Evolutionary conservation across 2,113 vertebrate species (phyloP).

Genomic region (Heliornis fulica): DNA sequence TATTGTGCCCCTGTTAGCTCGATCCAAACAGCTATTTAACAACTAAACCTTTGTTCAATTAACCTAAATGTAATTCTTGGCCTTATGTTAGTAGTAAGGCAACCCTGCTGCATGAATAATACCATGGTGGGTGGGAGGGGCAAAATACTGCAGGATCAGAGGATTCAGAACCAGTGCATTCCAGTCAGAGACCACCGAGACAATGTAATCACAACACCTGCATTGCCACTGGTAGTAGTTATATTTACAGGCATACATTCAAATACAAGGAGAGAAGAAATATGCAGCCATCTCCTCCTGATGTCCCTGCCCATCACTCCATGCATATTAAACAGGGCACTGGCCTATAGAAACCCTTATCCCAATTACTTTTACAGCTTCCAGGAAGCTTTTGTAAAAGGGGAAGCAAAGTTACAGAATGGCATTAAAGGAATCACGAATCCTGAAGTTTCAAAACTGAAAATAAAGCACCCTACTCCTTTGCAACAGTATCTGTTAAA

Average conservation of each 20-base stretch:
- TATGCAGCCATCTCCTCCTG: background rate
- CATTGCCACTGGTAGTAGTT: no score
- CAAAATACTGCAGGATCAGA: background rate
- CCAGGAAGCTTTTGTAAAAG: background rate
- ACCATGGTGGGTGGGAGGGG: accelerated
- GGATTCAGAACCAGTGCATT: background rate
- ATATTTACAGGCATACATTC: background rate
- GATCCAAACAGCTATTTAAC: background rate
- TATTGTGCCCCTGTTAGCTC: background rate
- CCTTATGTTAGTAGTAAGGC: no score
- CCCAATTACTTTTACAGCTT: background rate
- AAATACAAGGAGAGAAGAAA: background rate
- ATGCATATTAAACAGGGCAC: background rate
- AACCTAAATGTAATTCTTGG: background rate
- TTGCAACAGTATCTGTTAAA: background rate
- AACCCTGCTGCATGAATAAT: background rate
- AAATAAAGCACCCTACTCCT: background rate
- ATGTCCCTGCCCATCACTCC: background rate
- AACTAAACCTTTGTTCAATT: background rate
- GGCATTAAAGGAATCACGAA: background rate
- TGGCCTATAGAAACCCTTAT: background rate
- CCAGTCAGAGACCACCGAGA: no score
- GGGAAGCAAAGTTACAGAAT: background rate
- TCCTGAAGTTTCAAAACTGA: background rate
- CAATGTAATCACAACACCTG: no score